These are phyloP conservation scores for Oreochromis mossambicus DNA, from an alignment of 2,797 vertebrate species.

Conservation along the genomic window DNA sequence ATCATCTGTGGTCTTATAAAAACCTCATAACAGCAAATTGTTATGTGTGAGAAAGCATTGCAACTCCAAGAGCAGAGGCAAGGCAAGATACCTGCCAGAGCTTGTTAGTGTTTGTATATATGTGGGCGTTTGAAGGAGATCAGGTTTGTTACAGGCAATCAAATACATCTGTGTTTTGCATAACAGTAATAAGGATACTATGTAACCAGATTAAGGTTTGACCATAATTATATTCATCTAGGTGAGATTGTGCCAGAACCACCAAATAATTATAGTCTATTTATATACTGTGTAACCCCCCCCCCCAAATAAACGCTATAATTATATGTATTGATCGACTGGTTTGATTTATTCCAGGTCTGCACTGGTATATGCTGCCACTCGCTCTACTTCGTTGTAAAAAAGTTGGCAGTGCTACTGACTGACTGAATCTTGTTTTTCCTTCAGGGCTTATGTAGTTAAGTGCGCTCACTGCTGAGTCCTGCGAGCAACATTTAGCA, in stretches of 20 bases:
- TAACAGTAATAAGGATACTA: background rate
- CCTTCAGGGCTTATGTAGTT: background rate
- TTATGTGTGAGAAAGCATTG: background rate
- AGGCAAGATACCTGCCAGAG: background rate
- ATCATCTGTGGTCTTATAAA: background rate
- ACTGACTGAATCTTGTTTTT: background rate
- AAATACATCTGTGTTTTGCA: background rate
- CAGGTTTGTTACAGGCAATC: background rate
- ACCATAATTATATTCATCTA: background rate
- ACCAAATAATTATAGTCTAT: background rate
- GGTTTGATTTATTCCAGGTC: background rate
- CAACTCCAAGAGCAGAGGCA: background rate
- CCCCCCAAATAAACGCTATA: too few species aligned
- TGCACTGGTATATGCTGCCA: background rate
- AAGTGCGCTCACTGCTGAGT: background rate
- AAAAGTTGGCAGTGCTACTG: background rate
- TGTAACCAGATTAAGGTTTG: background rate
- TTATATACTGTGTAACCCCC: background rate
- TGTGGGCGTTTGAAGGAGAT: background rate
- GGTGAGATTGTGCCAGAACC: background rate
- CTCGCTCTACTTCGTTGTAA: background rate
- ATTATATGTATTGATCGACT: background rate
- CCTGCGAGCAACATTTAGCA: background rate
- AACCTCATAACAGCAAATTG: background rate
- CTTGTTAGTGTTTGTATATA: background rate